These are phyloP conservation scores for Psilopsiagon aurifrons DNA, from an alignment of 2,113 vertebrate genomes.

Conservation along the genomic window DNA sequence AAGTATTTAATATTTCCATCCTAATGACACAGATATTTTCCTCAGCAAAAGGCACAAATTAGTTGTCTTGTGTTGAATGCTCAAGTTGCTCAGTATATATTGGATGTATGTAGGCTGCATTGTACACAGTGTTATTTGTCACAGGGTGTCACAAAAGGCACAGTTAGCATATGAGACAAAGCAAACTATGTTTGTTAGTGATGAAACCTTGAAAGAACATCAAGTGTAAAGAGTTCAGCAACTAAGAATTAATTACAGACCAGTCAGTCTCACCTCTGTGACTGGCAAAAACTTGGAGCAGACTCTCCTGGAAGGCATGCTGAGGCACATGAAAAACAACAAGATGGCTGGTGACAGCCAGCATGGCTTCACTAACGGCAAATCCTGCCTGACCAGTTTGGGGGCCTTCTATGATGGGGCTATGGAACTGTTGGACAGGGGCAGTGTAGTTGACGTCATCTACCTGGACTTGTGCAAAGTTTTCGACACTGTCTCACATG, in stretches of 20 bases:
- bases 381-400: too few species aligned
- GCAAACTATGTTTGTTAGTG: not conserved
- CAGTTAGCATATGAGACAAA: not conserved
- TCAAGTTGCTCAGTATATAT: not conserved
- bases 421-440: too few species aligned
- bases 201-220: not conserved
- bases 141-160: not conserved
- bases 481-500: too few species aligned
- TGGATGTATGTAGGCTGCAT: not conserved
- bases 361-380: too few species aligned
- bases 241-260: not conserved
- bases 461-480: too few species aligned
- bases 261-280: too few species aligned
- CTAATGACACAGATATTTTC: not conserved
- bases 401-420: too few species aligned
- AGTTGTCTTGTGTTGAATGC: not conserved
- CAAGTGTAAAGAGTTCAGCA: not conserved
- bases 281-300: too few species aligned
- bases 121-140: rapidly evolving
- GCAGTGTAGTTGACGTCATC: too few species aligned
- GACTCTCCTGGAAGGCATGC: too few species aligned
- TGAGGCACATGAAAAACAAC: too few species aligned
- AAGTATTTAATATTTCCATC: not conserved
- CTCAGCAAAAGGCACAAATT: not conserved
- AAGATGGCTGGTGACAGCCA: too few species aligned